Conservation (phyloP, 2,113 vertebrate genomes). For the Oreochromis tanganicae region DNA sequence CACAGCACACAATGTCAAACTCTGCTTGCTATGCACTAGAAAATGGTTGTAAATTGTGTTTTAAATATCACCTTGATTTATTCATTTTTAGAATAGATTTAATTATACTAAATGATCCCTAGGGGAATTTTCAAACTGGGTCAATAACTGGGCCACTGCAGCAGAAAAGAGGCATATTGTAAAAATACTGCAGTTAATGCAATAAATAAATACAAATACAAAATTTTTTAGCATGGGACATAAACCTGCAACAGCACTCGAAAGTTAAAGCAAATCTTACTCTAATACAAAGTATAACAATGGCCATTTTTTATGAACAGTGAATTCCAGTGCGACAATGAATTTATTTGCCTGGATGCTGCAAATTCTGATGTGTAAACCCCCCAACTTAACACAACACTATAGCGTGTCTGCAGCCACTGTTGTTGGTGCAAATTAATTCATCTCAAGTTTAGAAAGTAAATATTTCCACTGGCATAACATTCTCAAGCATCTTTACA, state of each 20-base stretch:
- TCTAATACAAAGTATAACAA: not conserved
- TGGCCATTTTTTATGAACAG: not conserved
- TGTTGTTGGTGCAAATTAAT: not conserved
- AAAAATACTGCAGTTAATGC: not conserved
- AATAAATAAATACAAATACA: not conserved
- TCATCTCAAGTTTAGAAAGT: not conserved
- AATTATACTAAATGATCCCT: slow-evolving; percentile 8
- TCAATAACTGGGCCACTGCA: slow-evolving; percentile 28
- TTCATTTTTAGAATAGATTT: not conserved
- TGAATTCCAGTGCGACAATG: not conserved
- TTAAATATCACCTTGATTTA: not conserved
- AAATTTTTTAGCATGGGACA: not conserved
- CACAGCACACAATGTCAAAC: not conserved
- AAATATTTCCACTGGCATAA: not conserved
- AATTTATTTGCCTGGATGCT: not conserved
- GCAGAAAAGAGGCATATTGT: not conserved
- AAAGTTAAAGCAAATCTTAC: not conserved
- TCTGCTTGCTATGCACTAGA: not conserved
- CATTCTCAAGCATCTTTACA: not conserved
- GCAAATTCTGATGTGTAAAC: not conserved
- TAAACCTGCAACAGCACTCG: not conserved
- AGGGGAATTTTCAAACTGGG: slow-evolving; percentile 19
- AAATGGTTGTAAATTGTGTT: not conserved
- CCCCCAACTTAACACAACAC: not conserved
- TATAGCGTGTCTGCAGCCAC: not conserved